These are phyloP conservation scores for Macquaria australasica DNA, from an alignment of 2,113 vertebrate genomes.

Conservation along the genomic window DNA sequence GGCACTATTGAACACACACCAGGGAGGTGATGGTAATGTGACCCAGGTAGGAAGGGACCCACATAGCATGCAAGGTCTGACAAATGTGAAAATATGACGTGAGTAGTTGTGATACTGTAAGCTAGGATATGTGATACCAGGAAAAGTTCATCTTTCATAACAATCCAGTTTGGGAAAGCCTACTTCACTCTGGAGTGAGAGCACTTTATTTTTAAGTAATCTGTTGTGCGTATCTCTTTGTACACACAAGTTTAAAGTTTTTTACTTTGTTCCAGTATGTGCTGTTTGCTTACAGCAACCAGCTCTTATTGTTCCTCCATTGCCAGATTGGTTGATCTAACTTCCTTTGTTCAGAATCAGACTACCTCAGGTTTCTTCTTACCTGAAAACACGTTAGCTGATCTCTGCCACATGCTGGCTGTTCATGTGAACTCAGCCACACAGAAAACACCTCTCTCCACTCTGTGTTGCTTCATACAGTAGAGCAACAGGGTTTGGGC, in stretches of 20 bases:
- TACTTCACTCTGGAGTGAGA: no score
- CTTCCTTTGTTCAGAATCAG: background rate
- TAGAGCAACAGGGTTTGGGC: background rate
- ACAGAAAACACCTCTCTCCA: background rate
- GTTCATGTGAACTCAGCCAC: slow-evolving; percentile 8
- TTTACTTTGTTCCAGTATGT: background rate
- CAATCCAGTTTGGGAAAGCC: no score
- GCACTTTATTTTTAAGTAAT: no score
- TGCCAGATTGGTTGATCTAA: no score
- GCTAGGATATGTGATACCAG: background rate
- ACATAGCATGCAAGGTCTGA: background rate
- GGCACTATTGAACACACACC: background rate
- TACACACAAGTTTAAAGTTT: background rate
- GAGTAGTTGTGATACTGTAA: background rate
- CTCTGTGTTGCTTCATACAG: background rate
- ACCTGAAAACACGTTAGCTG: background rate
- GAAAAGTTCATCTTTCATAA: background rate
- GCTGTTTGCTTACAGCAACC: background rate
- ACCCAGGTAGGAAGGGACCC: background rate
- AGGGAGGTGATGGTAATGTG: background rate
- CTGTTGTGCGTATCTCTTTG: background rate
- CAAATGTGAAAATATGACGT: background rate
- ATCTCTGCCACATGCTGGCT: background rate
- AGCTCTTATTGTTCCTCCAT: background rate
- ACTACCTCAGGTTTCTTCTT: background rate